phyloP scores from a whole-genome alignment of 2,113 vertebrate species.

The Heloderma charlesbogerti region DNA sequence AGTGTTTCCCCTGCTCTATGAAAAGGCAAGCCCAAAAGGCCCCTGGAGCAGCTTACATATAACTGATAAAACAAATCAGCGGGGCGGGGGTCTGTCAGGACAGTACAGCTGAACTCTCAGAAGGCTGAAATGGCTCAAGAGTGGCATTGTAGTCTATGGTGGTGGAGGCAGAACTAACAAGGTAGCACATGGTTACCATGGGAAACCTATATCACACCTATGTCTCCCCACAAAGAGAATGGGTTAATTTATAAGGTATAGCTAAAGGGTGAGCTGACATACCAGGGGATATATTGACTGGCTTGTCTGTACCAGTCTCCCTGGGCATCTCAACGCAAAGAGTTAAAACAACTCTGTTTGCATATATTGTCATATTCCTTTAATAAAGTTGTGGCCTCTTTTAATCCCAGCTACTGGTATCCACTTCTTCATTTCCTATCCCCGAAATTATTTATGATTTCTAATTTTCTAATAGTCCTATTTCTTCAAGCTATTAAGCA shows the following conservation, averaged over 20 bases:
- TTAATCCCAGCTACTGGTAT: background rate
- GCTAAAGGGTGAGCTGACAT: background rate
- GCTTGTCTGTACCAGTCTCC: background rate
- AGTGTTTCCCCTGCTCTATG: too few species aligned
- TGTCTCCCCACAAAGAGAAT: background rate
- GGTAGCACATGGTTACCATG: background rate
- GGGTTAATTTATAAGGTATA: background rate
- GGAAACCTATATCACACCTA: background rate
- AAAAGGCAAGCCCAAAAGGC: too few species aligned
- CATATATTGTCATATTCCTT: background rate
- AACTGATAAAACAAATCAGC: too few species aligned
- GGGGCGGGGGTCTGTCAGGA: background rate
- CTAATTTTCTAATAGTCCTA: constrained; percentile 17
- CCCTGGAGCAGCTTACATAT: too few species aligned
- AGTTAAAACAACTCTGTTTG: background rate
- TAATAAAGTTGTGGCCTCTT: background rate
- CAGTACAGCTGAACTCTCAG: background rate
- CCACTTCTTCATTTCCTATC: constrained; percentile 2
- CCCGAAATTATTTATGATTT: constrained; percentile 31
- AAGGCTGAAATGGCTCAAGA: background rate
- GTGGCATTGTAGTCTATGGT: background rate
- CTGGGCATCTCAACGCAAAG: background rate
- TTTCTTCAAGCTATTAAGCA: background rate
- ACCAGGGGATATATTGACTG: background rate
- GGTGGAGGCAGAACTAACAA: background rate